These are phyloP conservation scores for Caranx melampygus DNA, from an alignment of 2,113 vertebrate genomes.

Conservation along the genomic window DNA sequence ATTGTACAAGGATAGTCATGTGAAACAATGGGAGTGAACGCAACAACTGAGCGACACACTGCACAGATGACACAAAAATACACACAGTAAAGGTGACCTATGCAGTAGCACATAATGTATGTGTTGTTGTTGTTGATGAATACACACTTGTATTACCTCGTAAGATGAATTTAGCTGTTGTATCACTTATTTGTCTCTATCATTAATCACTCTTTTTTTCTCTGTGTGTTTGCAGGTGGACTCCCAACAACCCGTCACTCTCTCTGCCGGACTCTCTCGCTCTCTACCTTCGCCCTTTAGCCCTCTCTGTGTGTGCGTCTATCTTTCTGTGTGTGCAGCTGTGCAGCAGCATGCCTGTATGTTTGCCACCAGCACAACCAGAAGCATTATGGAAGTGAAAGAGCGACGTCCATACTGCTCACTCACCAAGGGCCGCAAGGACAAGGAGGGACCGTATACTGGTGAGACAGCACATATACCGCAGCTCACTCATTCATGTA, in stretches of 20 bases:
- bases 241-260: neutral
- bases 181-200: neutral
- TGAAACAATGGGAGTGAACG: neutral
- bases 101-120: neutral
- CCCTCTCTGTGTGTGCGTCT: neutral
- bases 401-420: constrained; percentile 98
- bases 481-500: no score
- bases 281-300: neutral
- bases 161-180: neutral
- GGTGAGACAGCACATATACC: constrained; percentile 61
- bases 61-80: neutral
- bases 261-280: neutral
- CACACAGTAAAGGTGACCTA: neutral
- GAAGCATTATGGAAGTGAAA: constrained; percentile 99
- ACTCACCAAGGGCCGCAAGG: constrained; percentile 93
- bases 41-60: no score
- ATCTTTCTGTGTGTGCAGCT: constrained; percentile 50
- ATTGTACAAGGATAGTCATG: neutral
- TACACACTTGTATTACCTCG: neutral
- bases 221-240: constrained; percentile 51
- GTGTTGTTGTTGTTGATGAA: neutral
- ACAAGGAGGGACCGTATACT: constrained; percentile 91
- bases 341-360: constrained; percentile 75
- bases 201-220: neutral
- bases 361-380: constrained; percentile 81